Evolutionary conservation across 2,797 vertebrate genomes (phyloP).

Genomic region (Zalophus californianus): DNA sequence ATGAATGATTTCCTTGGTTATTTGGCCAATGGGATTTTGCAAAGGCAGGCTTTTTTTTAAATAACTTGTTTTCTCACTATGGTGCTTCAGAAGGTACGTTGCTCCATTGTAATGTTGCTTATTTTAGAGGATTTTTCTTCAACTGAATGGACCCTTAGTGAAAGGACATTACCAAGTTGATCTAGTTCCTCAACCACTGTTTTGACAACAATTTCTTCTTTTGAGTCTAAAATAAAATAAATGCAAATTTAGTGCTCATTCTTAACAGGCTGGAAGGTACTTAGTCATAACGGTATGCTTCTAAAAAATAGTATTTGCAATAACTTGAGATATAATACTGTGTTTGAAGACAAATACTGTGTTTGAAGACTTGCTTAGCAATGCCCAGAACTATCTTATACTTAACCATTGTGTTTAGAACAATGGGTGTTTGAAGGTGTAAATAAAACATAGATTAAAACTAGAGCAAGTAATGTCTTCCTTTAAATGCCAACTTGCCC

Average conservation of each 20-base stretch:
- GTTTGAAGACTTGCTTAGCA: background rate
- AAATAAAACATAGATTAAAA: background rate
- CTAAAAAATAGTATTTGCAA: background rate
- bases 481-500: slow-evolving; percentile 1
- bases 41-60: background rate
- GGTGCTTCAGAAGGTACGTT: slow-evolving; percentile 62
- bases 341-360: background rate
- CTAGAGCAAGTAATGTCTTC: background rate
- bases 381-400: background rate
- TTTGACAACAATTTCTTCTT: slow-evolving; percentile 81
- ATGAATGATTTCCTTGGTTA: background rate
- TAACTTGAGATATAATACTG: background rate
- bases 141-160: slow-evolving; percentile 80
- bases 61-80: background rate
- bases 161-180: slow-evolving; percentile 79
- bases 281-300: background rate
- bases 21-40: background rate
- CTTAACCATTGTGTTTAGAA: background rate
- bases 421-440: background rate
- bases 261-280: background rate
- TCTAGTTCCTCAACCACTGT: slow-evolving; percentile 83
- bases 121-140: slow-evolving; percentile 84
- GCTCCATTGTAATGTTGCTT: slow-evolving; percentile 78
- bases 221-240: slow-evolving; percentile 79
- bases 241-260: background rate